Evolutionary conservation across 2,113 vertebrate genomes (phyloP).

Genomic region (Dryoscopus gambensis): DNA sequence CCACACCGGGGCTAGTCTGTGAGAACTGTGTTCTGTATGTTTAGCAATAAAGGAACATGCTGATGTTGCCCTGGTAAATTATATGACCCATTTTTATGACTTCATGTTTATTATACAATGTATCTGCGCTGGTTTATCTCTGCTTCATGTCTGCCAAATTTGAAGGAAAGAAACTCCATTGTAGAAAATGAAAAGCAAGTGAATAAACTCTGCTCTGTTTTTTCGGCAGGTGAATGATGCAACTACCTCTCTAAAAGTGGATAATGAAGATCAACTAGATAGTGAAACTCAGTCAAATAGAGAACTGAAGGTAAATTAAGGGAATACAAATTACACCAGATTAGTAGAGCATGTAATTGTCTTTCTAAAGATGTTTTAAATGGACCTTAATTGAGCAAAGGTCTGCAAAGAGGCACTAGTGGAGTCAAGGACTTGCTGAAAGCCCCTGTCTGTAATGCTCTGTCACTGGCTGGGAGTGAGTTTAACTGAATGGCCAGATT

Average conservation of each 20-base stretch:
- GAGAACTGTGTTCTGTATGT: neutral
- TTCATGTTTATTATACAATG: neutral
- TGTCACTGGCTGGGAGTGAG: neutral
- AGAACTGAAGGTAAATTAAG: slow-evolving; percentile 48
- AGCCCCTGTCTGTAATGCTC: neutral
- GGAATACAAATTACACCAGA: neutral
- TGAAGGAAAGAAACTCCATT: neutral
- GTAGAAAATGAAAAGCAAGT: neutral
- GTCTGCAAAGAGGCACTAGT: neutral
- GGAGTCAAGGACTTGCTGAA: neutral
- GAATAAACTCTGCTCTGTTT: neutral
- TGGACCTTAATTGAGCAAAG: neutral
- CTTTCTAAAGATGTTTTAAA: neutral
- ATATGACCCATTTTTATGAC: neutral
- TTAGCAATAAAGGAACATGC: neutral
- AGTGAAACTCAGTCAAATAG: slow-evolving; percentile 50
- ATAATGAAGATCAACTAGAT: slow-evolving; percentile 45
- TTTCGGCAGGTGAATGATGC: slow-evolving; percentile 48
- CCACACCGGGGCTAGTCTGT: neutral
- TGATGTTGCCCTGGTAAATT: neutral
- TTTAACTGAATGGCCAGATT: neutral
- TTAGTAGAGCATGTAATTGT: neutral
- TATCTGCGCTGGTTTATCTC: neutral
- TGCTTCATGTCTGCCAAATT: neutral
- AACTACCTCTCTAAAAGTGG: slow-evolving; percentile 55